Evolutionary conservation across 2,113 vertebrate species (phyloP).

Genomic region (Stictonetta naevosa): DNA sequence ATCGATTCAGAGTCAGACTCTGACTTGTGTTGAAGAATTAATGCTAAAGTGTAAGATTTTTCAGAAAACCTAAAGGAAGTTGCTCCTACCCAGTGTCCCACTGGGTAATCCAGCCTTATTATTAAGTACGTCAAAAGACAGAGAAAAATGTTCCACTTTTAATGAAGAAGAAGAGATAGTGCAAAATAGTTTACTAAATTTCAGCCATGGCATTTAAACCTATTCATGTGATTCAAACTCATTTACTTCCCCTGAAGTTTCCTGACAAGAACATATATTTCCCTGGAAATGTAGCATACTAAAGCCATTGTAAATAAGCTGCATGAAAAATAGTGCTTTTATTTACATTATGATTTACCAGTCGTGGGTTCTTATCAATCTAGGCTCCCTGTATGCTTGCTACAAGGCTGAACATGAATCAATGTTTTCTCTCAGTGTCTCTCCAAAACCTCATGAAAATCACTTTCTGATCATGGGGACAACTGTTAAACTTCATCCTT

Average conservation of each 20-base stretch:
- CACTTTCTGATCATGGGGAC: conserved; percentile 47
- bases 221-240: conserved; percentile 78
- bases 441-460: conserved; percentile 56
- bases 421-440: conserved; percentile 46
- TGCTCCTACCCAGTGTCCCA: conserved; percentile 1
- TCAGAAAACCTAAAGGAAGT: conserved; percentile 44
- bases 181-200: conserved; percentile 77
- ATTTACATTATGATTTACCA: conserved; percentile 74
- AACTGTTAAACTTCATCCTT: conserved; percentile 60
- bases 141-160: conserved; percentile 66
- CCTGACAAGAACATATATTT: conserved; percentile 81
- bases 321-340: conserved; percentile 74
- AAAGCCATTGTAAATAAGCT: conserved; percentile 76
- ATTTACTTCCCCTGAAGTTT: conserved; percentile 79
- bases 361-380: conserved; percentile 58
- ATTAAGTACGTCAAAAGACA: conserved; percentile 50
- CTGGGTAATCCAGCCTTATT: conserved; percentile 41
- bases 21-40: conserved; percentile 58
- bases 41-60: conserved; percentile 50
- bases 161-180: conserved; percentile 75
- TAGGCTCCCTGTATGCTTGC: conserved; percentile 48
- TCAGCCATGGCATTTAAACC: conserved; percentile 73
- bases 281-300: conserved; percentile 72
- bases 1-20: conserved; percentile 15
- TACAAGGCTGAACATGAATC: conserved; percentile 54